These are phyloP conservation scores for Setipinna tenuifilis DNA, from an alignment of 2,797 vertebrate species.

Conservation along the genomic window DNA sequence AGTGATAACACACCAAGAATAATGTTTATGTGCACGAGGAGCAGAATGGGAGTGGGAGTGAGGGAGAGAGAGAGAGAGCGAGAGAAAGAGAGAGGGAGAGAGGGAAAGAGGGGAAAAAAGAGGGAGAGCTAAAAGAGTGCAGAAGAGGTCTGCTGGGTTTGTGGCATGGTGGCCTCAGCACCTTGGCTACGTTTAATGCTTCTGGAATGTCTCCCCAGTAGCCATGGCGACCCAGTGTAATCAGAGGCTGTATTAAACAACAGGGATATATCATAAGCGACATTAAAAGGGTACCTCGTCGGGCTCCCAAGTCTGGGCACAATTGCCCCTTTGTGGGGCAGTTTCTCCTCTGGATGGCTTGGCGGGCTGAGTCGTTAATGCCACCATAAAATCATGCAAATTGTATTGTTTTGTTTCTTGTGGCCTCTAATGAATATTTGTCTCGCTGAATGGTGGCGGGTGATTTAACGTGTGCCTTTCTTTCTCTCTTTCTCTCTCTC, in stretches of 20 bases:
- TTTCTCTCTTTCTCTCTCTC: slow-evolving; percentile 47
- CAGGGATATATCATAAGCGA: slow-evolving; percentile 81
- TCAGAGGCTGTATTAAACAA: slow-evolving; percentile 84
- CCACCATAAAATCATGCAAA: slow-evolving; percentile 76
- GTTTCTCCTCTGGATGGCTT: slow-evolving; percentile 62
- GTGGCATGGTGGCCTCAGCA: slow-evolving; percentile 68
- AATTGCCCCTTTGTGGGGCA: slow-evolving; percentile 74
- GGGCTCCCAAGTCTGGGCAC: slow-evolving; percentile 74
- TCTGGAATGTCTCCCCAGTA: slow-evolving; percentile 78
- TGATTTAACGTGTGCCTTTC: slow-evolving; percentile 72
- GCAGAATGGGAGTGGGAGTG: slow-evolving; percentile 13
- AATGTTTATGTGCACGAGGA: slow-evolving; percentile 60
- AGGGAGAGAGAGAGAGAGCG: not conserved
- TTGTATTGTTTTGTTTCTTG: slow-evolving; percentile 71
- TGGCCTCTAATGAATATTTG: slow-evolving; percentile 68
- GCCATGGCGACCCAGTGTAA: slow-evolving; percentile 80
- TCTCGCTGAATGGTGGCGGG: slow-evolving; percentile 60
- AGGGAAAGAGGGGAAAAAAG: not conserved
- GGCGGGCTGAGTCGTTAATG: slow-evolving; percentile 69
- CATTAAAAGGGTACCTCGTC: slow-evolving; percentile 78
- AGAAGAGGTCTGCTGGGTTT: slow-evolving; percentile 43
- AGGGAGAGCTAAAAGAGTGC: slow-evolving; percentile 30
- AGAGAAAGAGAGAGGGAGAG: slow-evolving; percentile 1
- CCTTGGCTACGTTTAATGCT: slow-evolving; percentile 74
- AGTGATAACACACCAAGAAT: slow-evolving; percentile 63